Evolutionary conservation across 2,797 vertebrate species (phyloP), one percentile per base, ranked within the genome.

Genomic region (Lepus townsendii): DNA sequence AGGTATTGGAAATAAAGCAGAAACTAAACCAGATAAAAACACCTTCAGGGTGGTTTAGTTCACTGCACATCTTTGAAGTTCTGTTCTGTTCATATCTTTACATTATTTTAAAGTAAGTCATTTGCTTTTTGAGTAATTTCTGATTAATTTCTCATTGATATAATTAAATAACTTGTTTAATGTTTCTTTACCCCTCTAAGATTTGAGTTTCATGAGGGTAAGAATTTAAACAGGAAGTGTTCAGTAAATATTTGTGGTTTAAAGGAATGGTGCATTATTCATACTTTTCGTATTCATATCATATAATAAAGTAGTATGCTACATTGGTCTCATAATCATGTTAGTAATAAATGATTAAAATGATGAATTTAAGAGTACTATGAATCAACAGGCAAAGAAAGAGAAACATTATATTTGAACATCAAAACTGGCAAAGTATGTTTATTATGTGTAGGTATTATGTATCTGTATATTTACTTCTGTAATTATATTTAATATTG

Each of bases 331-430:
- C 96, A 32, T 93, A 27, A 66, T 72, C 24, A n/a, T 80, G 5
- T 93, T 84, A 89, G n/a, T 91, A 14, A 57, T 92, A 83, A 66
- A 7, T 86, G 27, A 86, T 80, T 35, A 79, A 83, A 94, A 82
- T 80, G 24, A 65, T 95, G 62, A 92, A 78, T 94, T 94, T 77
- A 24, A 86, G 72, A 50, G 68, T 91, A 91, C 20, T 66, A 38
- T 86, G 12, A 90, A 50, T 82, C 57, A 93, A 8, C 30, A 91
- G 90, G 22, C 71, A 83, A 72, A 86, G 66, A 94, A 86, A 86
- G 30, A 75, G 71, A 69, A 66, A 90, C 8, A 20, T 30, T 88
- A 9, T 80, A 68, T 42, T 94, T 75, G 26, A 75, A 84, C 71
- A n/a, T 66, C 38, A 5, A 57, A 91, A 89, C 38, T 91, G n/a